Conservation (phyloP, 2,797 vertebrate species). For the Anableps anableps region DNA sequence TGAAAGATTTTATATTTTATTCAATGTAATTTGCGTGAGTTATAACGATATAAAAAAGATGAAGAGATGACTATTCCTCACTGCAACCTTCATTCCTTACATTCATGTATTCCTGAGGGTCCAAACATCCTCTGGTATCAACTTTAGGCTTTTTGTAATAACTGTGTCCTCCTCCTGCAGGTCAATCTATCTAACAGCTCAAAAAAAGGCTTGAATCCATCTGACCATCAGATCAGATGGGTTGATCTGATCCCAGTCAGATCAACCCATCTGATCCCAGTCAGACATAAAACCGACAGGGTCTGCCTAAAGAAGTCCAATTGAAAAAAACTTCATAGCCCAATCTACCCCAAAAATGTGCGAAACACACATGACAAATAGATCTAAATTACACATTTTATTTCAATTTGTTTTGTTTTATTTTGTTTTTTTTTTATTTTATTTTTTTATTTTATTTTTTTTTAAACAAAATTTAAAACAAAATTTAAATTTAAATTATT, state of each 20-base stretch:
- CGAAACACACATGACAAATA: neutral
- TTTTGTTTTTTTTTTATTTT: neutral
- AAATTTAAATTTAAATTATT: too few relatives aligned
- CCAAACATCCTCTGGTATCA: neutral
- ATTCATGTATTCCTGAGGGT: neutral
- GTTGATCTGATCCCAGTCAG: too few relatives aligned
- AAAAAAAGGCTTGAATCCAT: neutral
- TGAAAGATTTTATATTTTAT: neutral
- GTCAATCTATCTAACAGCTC: neutral
- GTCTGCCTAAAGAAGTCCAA: neutral
- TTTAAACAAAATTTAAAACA: too few relatives aligned
- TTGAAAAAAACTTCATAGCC: neutral
- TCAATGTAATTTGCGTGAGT: neutral
- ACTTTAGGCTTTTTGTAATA: neutral
- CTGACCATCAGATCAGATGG: too few relatives aligned
- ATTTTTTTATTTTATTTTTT: neutral
- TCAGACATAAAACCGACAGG: neutral
- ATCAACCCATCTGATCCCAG: neutral
- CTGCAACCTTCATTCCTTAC: neutral
- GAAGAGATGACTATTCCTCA: neutral
- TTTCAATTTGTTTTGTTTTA: neutral
- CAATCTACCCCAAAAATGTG: neutral
- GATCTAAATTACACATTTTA: neutral
- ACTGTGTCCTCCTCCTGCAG: neutral
- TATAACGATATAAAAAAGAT: neutral